phyloP scores from a whole-genome alignment of 2,797 vertebrate species.

The Diglossa cyanea region DNA sequence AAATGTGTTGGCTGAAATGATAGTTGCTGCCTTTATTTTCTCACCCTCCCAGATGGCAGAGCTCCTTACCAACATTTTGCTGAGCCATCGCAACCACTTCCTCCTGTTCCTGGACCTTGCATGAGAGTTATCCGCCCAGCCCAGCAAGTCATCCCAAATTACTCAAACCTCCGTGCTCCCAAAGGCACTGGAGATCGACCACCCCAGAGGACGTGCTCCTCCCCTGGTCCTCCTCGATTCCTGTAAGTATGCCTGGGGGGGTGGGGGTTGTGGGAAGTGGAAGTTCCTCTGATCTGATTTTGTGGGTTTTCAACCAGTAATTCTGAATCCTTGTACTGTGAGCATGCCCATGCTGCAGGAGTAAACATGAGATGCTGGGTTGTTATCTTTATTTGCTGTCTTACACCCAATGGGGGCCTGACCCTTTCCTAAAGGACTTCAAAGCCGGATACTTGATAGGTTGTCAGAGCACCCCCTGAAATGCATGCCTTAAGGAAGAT shows the following conservation, averaged over 20 bases:
- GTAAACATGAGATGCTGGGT: neutral
- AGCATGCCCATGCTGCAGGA: neutral
- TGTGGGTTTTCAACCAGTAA: neutral
- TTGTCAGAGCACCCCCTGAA: neutral
- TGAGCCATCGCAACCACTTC: slow-evolving; percentile 35
- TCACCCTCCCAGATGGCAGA: slow-evolving; percentile 66
- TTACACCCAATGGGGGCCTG: neutral
- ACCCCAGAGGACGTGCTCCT: slow-evolving; percentile 32
- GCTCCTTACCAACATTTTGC: slow-evolving; percentile 60
- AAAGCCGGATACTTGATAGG: neutral
- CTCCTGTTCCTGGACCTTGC: slow-evolving; percentile 51
- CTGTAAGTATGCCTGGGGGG: slow-evolving; percentile 38
- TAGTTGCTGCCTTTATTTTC: slow-evolving; percentile 35
- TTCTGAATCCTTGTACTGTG: neutral
- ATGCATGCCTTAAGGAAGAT: neutral
- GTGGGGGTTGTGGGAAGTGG: neutral
- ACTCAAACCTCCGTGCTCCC: slow-evolving; percentile 50
- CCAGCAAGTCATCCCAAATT: slow-evolving; percentile 68
- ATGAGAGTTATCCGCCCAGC: slow-evolving; percentile 54
- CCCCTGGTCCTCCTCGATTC: slow-evolving; percentile 48
- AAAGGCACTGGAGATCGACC: slow-evolving; percentile 45
- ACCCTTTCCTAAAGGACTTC: neutral
- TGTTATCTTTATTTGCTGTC: neutral
- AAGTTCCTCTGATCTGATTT: neutral
- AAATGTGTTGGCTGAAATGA: neutral